Evolutionary conservation across 2,888 invertebrate genomes (phyloP), one percentile per base, ranked within the genome.

Genomic region (Chrysolina oricalcia): DNA sequence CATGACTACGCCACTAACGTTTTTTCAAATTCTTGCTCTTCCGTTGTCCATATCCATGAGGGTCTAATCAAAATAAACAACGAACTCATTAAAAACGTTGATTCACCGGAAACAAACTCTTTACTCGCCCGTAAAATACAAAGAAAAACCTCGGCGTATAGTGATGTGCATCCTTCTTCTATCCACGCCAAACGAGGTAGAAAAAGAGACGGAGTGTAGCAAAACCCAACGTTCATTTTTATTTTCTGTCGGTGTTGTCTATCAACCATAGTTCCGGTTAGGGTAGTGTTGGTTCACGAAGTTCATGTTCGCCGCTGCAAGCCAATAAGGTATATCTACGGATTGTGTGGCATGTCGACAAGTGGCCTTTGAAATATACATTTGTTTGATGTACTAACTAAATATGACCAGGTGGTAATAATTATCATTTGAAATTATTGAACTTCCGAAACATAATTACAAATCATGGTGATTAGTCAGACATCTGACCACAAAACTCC

Each of bases 31-130:
- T 21, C 43, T 43, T 15, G 17, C 11, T 19, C 13, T 10, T 11
- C 21, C 13, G 21, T 53, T 10, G 53, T 11, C 4, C 48, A 27
- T 35, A 17, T 13, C 17, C n/a, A 74, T 78, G 73, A 69, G 81
- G 80, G 78, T 68, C 70, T 77, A 78, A 81, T 80, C 79, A 78
- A 72, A 81, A 79, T 71, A 77, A 74, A 70, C 76, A 76, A 48
- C 48, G 56, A 64, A 66, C 77, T 82, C 82, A 80, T 81, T 82
- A 80, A 80, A 80, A 81, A 78, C 79, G 82, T 81, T 81, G 82
- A 84, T 83, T 83, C 83, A 82, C 85, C 83, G 85, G 85, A 85
- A 85, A 81, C 83, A 74, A 77, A 15, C 81, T 81, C 81, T 82
- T 83, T 81, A 80, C 82, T 80, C 78, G 80, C 80, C 75, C 76